Evolutionary conservation across 2,797 vertebrate genomes (phyloP).

Genomic region (Thalassophryne amazonica): DNA sequence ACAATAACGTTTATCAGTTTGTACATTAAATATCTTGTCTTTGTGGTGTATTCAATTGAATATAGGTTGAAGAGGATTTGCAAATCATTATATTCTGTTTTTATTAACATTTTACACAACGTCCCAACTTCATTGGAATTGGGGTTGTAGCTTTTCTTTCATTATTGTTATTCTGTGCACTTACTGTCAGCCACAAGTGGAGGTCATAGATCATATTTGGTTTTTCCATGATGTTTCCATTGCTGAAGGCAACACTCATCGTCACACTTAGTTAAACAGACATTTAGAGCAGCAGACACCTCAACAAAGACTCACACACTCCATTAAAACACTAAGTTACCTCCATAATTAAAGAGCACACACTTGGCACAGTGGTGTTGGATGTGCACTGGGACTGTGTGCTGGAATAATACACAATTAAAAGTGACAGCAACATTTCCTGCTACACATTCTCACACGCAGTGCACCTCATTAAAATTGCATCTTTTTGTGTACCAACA

Average conservation of each 20-base stretch:
- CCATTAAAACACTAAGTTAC: conserved; percentile 47
- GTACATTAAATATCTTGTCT: too few relatives aligned
- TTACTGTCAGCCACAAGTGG: neutral
- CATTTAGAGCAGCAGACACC: neutral
- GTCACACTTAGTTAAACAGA: neutral
- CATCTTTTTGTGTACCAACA: conserved; percentile 53
- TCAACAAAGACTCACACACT: conserved; percentile 19
- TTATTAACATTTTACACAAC: too few relatives aligned
- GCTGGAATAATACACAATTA: conserved; percentile 40
- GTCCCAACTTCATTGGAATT: too few relatives aligned
- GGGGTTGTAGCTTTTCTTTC: too few relatives aligned
- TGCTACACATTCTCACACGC: conserved; percentile 48
- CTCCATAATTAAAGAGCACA: conserved; percentile 58
- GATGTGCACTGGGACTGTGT: conserved; percentile 27
- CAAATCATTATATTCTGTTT: too few relatives aligned
- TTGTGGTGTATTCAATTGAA: too few relatives aligned
- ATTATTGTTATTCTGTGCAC: neutral
- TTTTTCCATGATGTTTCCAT: neutral
- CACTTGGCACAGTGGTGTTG: conserved; percentile 18
- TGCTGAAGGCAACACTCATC: neutral
- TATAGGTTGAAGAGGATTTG: too few relatives aligned
- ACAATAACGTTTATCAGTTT: too few relatives aligned
- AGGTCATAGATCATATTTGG: neutral
- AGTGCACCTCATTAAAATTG: conserved; percentile 61
- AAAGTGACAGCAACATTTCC: conserved; percentile 68